Conservation (phyloP, 1,140 invertebrate genomes). For the Frieseomelitta varia region DNA sequence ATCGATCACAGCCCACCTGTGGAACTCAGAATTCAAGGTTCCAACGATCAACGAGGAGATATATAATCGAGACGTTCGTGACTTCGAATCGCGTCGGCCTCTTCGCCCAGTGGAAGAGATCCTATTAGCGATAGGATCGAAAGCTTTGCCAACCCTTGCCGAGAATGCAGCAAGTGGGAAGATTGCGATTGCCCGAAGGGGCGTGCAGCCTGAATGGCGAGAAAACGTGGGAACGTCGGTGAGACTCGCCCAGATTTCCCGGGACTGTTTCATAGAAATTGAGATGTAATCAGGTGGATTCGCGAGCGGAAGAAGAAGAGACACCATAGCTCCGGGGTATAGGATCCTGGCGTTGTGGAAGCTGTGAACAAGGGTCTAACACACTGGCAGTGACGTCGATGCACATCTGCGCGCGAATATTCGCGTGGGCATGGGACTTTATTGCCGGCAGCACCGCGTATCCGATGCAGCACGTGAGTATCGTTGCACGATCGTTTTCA, state of each 20-base stretch:
- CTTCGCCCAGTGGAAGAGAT: not conserved
- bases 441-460: slow-evolving; percentile 68
- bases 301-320: not conserved
- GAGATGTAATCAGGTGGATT: not conserved
- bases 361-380: not conserved
- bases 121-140: not conserved
- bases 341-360: not conserved
- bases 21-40: too few species aligned
- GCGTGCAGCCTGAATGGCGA: not conserved
- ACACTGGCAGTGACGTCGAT: slow-evolving; percentile 71
- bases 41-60: too few species aligned
- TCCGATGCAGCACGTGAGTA: slow-evolving; percentile 76
- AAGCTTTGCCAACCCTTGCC: not conserved
- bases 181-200: too few species aligned
- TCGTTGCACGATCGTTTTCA: too few species aligned
- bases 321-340: too few species aligned
- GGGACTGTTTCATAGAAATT: not conserved
- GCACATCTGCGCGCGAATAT: slow-evolving; percentile 76
- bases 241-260: not conserved
- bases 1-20: too few species aligned
- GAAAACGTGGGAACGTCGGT: slow-evolving; percentile 2
- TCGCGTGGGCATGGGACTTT: slow-evolving; percentile 76
- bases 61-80: too few species aligned
- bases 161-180: not conserved
- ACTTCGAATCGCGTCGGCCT: too few species aligned